Evolutionary conservation across 2,888 invertebrate genomes (phyloP).

Genomic region (Synanthedon formicaeformis): DNA sequence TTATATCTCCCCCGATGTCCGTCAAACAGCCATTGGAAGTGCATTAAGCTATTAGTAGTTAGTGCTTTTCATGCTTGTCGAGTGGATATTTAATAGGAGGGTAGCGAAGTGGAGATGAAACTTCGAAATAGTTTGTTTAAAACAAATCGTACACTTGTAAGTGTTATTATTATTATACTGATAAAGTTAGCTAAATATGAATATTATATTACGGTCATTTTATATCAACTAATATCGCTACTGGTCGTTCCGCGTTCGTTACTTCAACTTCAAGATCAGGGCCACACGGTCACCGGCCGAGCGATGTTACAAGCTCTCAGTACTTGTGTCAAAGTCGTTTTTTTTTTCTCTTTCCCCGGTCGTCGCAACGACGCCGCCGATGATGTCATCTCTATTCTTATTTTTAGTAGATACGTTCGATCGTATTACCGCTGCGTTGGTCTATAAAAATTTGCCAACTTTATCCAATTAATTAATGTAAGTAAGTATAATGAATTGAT

Average conservation of each 20-base stretch:
- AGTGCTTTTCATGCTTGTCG: conserved; percentile 20
- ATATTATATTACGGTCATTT: conserved; percentile 7
- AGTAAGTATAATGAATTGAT: no score
- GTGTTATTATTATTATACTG: no score
- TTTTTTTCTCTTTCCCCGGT: conserved; percentile 39
- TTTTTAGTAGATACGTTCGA: conserved; percentile 6
- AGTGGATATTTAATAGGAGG: neutral
- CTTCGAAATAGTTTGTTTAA: neutral
- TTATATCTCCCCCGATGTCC: conserved; percentile 25
- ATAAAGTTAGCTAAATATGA: neutral
- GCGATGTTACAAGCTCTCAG: conserved; percentile 16
- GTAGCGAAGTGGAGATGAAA: neutral
- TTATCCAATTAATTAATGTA: no score
- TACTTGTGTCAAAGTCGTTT: conserved; percentile 31
- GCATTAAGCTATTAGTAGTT: conserved; percentile 57
- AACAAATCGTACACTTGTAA: no score
- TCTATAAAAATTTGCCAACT: conserved; percentile 3
- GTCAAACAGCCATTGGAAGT: conserved; percentile 39
- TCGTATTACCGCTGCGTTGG: conserved; percentile 20
- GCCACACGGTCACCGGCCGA: conserved; percentile 53
- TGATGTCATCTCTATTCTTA: conserved; percentile 42
- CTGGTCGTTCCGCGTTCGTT: conserved; percentile 17
- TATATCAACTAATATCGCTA: conserved; percentile 25
- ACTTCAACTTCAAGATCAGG: conserved; percentile 60
- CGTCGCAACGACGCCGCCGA: conserved; percentile 28